Conservation (phyloP, 2,113 vertebrate species). For the Heterotilapia buettikoferi region DNA sequence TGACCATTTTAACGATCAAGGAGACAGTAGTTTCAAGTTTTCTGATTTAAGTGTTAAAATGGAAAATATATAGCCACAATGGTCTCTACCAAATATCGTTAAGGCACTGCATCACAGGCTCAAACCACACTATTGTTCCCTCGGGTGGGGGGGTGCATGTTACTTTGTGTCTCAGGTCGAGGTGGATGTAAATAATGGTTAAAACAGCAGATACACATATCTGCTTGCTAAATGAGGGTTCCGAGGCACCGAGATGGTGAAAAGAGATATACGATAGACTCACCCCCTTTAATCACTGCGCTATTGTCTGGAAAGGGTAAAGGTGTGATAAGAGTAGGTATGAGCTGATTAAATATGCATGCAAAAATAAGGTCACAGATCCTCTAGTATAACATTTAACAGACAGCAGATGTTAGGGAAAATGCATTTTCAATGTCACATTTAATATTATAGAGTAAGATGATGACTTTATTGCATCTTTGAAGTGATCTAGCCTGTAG, state of each 20-base stretch:
- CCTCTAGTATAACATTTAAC: background rate
- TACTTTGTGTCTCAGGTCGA: constrained; percentile 1
- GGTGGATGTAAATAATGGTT: background rate
- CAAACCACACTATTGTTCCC: background rate
- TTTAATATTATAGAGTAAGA: background rate
- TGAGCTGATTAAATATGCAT: background rate
- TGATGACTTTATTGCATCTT: background rate
- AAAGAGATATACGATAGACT: background rate
- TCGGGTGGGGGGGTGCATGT: background rate
- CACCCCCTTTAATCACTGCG: constrained; percentile 20
- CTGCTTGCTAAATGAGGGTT: background rate
- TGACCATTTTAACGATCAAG: constrained; percentile 26
- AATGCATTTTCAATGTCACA: background rate
- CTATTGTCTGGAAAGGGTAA: constrained; percentile 28
- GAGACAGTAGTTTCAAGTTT: background rate
- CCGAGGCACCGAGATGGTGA: background rate
- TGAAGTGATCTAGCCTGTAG: background rate
- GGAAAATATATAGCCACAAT: background rate
- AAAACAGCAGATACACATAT: constrained; percentile 3
- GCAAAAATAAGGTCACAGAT: background rate
- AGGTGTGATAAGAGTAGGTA: background rate
- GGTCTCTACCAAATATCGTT: background rate
- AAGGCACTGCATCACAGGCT: background rate
- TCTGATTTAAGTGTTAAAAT: background rate
- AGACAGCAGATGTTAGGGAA: background rate